Evolutionary conservation across 2,113 vertebrate genomes (phyloP).

Genomic region (Piprites chloris): DNA sequence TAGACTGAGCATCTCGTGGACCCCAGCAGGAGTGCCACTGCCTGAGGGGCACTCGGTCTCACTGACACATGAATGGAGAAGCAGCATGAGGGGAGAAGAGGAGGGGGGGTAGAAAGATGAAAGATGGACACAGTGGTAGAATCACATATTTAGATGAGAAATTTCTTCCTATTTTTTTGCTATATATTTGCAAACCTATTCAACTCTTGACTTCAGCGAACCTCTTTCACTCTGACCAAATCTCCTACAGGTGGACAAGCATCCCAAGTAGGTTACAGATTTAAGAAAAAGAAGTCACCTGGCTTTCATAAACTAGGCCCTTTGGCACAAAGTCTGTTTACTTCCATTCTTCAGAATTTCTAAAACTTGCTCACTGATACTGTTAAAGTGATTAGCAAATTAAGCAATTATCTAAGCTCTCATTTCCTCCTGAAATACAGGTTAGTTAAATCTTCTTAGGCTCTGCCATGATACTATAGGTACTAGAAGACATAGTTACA

Average conservation of each 20-base stretch:
- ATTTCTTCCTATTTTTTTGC: not conserved
- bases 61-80: not conserved
- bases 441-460: not conserved
- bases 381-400: not conserved
- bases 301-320: not conserved
- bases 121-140: not conserved
- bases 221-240: not conserved
- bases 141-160: not conserved
- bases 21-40: not conserved
- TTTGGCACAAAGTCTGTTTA: not conserved
- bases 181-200: not conserved
- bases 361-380: not conserved
- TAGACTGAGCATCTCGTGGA: not conserved
- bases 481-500: not conserved
- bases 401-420: not conserved
- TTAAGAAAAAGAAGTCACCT: not conserved
- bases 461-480: not conserved
- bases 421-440: slow-evolving; percentile 1
- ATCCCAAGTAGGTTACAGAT: not conserved
- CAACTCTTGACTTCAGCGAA: not conserved
- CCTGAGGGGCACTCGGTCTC: not conserved
- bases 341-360: not conserved
- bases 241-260: not conserved
- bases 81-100: not conserved
- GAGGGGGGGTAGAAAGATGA: not conserved